Conservation (phyloP, 2,888 invertebrate species). For the Rhagonycha lutea region DNA sequence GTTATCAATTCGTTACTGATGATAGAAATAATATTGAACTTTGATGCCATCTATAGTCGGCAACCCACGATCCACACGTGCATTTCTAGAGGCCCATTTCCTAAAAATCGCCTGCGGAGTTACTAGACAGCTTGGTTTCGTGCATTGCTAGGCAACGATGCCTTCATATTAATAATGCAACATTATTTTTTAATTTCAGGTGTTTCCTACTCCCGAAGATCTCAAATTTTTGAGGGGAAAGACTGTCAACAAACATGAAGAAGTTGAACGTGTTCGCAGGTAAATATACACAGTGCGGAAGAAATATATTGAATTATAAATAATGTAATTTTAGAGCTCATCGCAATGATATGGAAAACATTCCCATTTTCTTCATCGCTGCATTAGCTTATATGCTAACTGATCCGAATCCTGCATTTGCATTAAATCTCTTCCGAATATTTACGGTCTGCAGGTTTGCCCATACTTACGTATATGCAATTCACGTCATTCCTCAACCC, state of each 20-base stretch:
- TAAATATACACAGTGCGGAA: neutral
- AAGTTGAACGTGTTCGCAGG: neutral
- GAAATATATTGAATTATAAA: neutral
- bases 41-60: neutral
- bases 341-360: slow-evolving; percentile 74
- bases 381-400: slow-evolving; percentile 66
- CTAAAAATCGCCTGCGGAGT: too few relatives aligned
- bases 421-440: slow-evolving; percentile 59
- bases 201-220: neutral
- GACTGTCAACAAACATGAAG: neutral
- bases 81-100: too few relatives aligned
- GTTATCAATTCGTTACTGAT: neutral
- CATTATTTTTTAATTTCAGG: neutral
- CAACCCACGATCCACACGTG: too few relatives aligned
- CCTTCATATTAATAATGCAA: too few relatives aligned
- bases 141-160: too few relatives aligned
- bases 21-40: neutral
- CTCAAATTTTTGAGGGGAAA: neutral
- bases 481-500: slow-evolving; percentile 64
- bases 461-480: slow-evolving; percentile 68
- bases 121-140: too few relatives aligned
- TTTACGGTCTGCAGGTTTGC: slow-evolving; percentile 61
- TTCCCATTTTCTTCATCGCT: slow-evolving; percentile 66
- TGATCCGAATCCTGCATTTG: slow-evolving; percentile 57
- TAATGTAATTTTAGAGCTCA: slow-evolving; percentile 60